These are phyloP conservation scores for Papilio polytes DNA, from an alignment of 1,140 invertebrate genomes.

Conservation along the genomic window DNA sequence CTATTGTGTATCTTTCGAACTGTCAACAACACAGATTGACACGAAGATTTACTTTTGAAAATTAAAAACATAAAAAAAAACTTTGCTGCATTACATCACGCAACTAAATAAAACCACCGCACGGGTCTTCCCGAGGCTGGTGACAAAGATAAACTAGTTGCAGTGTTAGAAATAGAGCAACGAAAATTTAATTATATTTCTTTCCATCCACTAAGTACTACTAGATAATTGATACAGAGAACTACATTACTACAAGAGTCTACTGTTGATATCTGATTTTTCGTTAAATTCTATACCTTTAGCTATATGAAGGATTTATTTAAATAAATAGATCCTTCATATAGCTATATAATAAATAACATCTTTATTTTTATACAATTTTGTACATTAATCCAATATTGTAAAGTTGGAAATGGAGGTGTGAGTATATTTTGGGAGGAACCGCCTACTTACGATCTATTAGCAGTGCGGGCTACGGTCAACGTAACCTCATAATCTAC, in stretches of 20 bases:
- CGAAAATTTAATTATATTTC: slow-evolving; percentile 6
- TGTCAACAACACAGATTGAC: not conserved
- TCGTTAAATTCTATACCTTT: no score
- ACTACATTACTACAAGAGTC: not conserved
- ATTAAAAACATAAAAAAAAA: no score
- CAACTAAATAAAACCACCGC: slow-evolving; percentile 35
- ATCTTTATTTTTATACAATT: not conserved
- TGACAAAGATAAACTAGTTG: slow-evolving; percentile 47
- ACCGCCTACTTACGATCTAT: slow-evolving; percentile 69
- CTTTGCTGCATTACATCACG: not conserved
- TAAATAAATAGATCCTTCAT: no score
- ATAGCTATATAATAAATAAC: no score
- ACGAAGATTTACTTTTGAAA: not conserved
- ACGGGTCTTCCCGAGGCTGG: slow-evolving; percentile 41
- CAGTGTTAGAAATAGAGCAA: slow-evolving; percentile 40
- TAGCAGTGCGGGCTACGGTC: slow-evolving; percentile 63
- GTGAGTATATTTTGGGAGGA: slow-evolving; percentile 64
- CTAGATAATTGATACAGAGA: not conserved
- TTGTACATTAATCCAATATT: slow-evolving; percentile 7
- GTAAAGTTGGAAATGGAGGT: slow-evolving; percentile 45
- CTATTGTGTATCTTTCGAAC: not conserved
- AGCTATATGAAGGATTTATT: no score
- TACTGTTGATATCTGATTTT: not conserved
- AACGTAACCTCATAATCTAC: slow-evolving; percentile 50
- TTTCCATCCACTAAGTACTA: not conserved